A percentile compares a stretch with the other conserved stretches of the same genome.
Conservation (phyloP, 2,888 invertebrate genomes). For the Caenorhabditis uteleia region DNA sequence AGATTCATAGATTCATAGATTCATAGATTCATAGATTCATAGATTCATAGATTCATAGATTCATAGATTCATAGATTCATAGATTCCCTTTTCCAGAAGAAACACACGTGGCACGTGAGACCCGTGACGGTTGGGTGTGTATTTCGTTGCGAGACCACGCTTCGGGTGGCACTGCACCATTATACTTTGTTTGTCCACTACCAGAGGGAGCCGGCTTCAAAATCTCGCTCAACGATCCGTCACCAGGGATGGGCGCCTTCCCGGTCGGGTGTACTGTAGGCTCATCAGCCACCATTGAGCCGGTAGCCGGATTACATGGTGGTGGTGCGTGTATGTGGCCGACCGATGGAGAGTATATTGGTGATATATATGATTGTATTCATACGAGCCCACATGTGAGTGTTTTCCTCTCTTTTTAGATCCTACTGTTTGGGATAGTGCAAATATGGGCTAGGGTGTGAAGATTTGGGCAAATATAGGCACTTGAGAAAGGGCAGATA, state of each 20-base stretch:
- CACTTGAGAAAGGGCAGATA: too few species aligned
- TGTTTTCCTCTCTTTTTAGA: constrained; percentile 12
- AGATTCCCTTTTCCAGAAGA: too few species aligned
- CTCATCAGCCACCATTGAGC: constrained; percentile 50
- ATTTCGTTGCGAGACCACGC: constrained; percentile 51
- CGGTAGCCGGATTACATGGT: constrained; percentile 52
- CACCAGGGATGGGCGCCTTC: constrained; percentile 47
- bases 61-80: too few species aligned
- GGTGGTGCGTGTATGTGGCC: constrained; percentile 60
- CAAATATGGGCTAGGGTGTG: neutral
- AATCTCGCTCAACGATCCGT: constrained; percentile 53
- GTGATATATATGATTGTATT: constrained; percentile 60
- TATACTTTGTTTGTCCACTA: constrained; percentile 55
- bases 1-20: neutral
- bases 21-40: too few species aligned
- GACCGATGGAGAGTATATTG: constrained; percentile 52
- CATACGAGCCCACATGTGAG: constrained; percentile 55
- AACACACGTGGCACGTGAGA: constrained; percentile 57
- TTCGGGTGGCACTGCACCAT: constrained; percentile 48
- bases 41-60: neutral
- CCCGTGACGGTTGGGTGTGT: constrained; percentile 59
- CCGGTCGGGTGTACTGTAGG: constrained; percentile 58
- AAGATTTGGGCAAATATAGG: too few species aligned
- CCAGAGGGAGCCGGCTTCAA: constrained; percentile 61
- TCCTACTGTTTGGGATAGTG: neutral